A percentile compares a stretch with the other conserved stretches of the same genome.
Conservation (phyloP, 92 coral and sea anemone genomes). For the Porites rus region DNA sequence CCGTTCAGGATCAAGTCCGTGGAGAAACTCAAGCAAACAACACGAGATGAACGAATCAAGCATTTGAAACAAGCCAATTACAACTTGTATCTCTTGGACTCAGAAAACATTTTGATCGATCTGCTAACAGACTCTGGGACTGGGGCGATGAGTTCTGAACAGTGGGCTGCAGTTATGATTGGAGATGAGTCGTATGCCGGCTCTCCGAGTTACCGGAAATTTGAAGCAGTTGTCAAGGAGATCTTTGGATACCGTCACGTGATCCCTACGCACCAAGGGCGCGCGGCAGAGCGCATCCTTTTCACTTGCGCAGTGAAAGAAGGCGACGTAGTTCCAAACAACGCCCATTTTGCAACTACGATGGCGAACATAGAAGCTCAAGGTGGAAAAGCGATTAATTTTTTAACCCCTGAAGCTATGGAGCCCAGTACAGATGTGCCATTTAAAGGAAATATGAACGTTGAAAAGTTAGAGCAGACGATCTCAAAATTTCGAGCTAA, state of each 20-base stretch:
- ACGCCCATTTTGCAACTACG: conserved; percentile 84
- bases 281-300: conserved; percentile 86
- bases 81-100: conserved; percentile 72
- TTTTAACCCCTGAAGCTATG: conserved; percentile 64
- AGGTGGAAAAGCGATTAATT: conserved; percentile 68
- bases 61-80: conserved; percentile 65
- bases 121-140: conserved; percentile 82
- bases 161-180: conserved; percentile 85
- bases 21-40: conserved; percentile 63
- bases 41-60: conserved; percentile 72
- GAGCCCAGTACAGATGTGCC: conserved; percentile 55
- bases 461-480: conserved; percentile 52
- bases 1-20: conserved; percentile 80
- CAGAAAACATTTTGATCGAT: conserved; percentile 72
- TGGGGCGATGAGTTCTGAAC: conserved; percentile 84
- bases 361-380: conserved; percentile 71
- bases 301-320: conserved; percentile 45
- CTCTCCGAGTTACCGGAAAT: conserved; percentile 74
- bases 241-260: conserved; percentile 84
- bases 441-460: conserved; percentile 79
- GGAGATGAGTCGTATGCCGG: conserved; percentile 90
- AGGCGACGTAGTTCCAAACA: conserved; percentile 80
- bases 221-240: conserved; percentile 80
- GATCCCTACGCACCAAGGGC: conserved; percentile 89
- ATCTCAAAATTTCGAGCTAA: conserved; percentile 30